Base-by-base conservation (phyloP, 2,797 vertebrate species). In the Peromyscus nudipes region DNA sequence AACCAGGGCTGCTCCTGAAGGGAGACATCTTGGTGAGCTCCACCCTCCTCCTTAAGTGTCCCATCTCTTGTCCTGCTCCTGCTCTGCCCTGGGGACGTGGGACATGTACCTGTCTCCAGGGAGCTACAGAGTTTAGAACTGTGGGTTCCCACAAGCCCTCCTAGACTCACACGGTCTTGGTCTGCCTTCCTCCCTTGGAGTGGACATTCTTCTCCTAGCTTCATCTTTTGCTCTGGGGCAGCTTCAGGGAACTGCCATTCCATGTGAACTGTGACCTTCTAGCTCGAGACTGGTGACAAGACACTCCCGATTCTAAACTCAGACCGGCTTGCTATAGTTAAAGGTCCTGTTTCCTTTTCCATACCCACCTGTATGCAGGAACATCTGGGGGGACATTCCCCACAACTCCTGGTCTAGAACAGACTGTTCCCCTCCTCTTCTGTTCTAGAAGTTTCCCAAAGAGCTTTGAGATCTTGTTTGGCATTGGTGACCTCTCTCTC, bases 1-100 rank as follows among this genome's bases (percentile, higher is more conserved):
- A 99, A 92, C 99, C 99, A 0, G 99, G 99, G 40, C 98, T 99
- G 94, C 99, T 99, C 55, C 98, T 99, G 91, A 99, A 99, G 95
- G 99, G 99, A 0, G 99, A 99, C 98, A 99, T 99, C 96, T 97
- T 99, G 99, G 99, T 99, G 98, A 99, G 98, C 27, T 5, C 11
- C 0, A 11, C 21, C 31, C 29, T 93, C 64, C 3, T 1, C n/a
- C 37, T 93, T 55, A 4, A 71, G 60, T 6, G 67, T 71, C 14
- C 40, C 91, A 49, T 62, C 75, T 46, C 14, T 76, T 37, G 40
- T 87, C 73, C 7, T 67, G 5, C 2, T 21, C 40, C 34, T 10
- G 6, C 16, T 29, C 60, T 13, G 16, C 76, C 84, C 23, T 81
- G 6, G 8, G 85, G 49, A 40, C 64, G 34, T n/a, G 31, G 75